Conservation (phyloP, 2,797 vertebrate genomes). For the Eleutherodactylus coqui region DNA sequence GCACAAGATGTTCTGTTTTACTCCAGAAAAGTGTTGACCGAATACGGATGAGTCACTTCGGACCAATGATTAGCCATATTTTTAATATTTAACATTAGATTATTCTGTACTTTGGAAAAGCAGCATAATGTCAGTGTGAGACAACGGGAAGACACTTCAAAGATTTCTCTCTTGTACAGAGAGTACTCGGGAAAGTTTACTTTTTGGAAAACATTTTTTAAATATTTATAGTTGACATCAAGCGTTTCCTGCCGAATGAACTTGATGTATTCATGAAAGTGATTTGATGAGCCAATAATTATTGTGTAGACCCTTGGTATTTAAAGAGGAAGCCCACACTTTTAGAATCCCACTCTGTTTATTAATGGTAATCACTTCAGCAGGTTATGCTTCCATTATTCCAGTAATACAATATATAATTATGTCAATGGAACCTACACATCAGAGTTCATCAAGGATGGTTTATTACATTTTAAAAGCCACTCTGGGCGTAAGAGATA, state of each 20-base stretch:
- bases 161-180: constrained; percentile 32
- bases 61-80: neutral
- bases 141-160: constrained; percentile 17
- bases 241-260: constrained; percentile 26
- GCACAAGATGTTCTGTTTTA: neutral
- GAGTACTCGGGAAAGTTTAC: constrained; percentile 42
- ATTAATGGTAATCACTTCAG: neutral
- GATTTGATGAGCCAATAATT: constrained; percentile 10
- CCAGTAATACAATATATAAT: neutral
- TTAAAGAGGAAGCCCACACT: neutral
- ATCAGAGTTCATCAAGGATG: neutral
- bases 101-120: neutral
- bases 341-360: neutral
- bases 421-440: neutral
- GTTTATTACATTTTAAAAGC: neutral
- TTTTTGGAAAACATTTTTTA: constrained; percentile 38
- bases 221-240: constrained; percentile 52
- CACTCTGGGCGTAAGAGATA: too few species aligned
- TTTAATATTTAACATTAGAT: neutral
- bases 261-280: constrained; percentile 3
- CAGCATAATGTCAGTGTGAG: neutral
- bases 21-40: too few species aligned
- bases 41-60: neutral
- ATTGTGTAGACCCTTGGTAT: neutral
- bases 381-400: neutral